Percentiles rank a stretch among this genome's conserved stretches.
These are phyloP conservation scores for Actinostola sp. DNA, from an alignment of 92 coral and sea anemone species.

Conservation along the genomic window DNA sequence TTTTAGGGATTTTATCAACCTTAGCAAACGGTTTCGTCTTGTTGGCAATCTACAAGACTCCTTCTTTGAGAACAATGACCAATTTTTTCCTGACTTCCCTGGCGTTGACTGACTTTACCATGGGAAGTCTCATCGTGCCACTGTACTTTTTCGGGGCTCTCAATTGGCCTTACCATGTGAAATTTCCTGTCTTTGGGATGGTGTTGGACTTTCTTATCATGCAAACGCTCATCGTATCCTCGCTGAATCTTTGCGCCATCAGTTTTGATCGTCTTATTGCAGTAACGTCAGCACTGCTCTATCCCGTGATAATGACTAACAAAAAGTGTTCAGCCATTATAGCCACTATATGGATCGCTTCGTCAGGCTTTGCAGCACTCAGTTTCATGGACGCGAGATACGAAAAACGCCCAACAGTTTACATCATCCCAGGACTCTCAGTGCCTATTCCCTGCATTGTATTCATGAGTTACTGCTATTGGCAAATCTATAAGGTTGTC, in stretches of 20 bases:
- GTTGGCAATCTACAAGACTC: slow-evolving; percentile 27
- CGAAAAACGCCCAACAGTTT: slow-evolving; percentile 38
- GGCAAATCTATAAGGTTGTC: slow-evolving; percentile 38
- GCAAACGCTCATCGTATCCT: slow-evolving; percentile 33
- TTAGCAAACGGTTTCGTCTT: slow-evolving; percentile 39
- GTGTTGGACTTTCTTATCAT: slow-evolving; percentile 35
- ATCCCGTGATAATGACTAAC: slow-evolving; percentile 34
- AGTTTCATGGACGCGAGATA: slow-evolving; percentile 39
- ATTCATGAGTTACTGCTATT: slow-evolving; percentile 41
- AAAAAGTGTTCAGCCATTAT: slow-evolving; percentile 1
- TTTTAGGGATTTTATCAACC: slow-evolving; percentile 20
- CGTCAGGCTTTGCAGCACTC: slow-evolving; percentile 20
- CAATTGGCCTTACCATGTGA: slow-evolving; percentile 42
- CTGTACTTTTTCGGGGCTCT: slow-evolving; percentile 39
- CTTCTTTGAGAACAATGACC: slow-evolving; percentile 23
- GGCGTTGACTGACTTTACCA: slow-evolving; percentile 35
- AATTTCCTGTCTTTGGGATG: slow-evolving; percentile 41
- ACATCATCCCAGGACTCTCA: slow-evolving; percentile 31
- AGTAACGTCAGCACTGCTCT: slow-evolving; percentile 26
- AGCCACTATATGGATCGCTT: slow-evolving; percentile 23
- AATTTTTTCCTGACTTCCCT: slow-evolving; percentile 43
- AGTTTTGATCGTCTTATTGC: slow-evolving; percentile 42
- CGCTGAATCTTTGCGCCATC: slow-evolving; percentile 35
- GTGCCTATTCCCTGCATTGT: slow-evolving; percentile 29
- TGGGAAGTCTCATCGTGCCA: slow-evolving; percentile 37